Evolutionary conservation across 1,140 invertebrate genomes (phyloP).

Genomic region (Meloidogyne hapla): DNA sequence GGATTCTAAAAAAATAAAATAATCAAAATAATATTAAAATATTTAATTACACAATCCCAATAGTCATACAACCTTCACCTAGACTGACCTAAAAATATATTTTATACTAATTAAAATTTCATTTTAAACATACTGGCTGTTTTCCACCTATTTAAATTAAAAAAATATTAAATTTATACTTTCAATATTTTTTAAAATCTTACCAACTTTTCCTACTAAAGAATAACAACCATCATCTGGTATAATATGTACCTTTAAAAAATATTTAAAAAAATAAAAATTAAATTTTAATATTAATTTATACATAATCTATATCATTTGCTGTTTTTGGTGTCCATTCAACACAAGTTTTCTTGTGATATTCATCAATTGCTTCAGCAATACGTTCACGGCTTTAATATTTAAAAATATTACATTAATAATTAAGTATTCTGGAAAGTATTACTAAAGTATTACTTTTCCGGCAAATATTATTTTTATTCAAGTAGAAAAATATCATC

Average conservation of each 20-base stretch:
- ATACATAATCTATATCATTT: conserved; percentile 43
- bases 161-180: conserved; percentile 33
- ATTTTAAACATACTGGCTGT: conserved; percentile 49
- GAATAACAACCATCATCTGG: conserved; percentile 63
- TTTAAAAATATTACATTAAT: too few species aligned
- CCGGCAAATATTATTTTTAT: too few species aligned
- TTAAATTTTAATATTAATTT: not conserved
- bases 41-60: conserved; percentile 65
- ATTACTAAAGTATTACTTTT: too few species aligned
- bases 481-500: too few species aligned
- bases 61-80: conserved; percentile 72
- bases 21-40: not conserved
- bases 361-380: conserved; percentile 59
- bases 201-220: conserved; percentile 67
- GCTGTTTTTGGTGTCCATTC: conserved; percentile 57
- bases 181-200: too few species aligned
- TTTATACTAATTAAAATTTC: not conserved
- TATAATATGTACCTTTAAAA: conserved; percentile 55
- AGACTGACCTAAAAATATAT: conserved; percentile 46
- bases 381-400: conserved; percentile 54
- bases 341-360: conserved; percentile 55
- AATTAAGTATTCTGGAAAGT: too few species aligned
- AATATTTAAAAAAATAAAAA: conserved; percentile 6
- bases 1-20: conserved; percentile 24
- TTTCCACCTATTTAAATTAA: conserved; percentile 53